Conservation (phyloP, 2,797 vertebrate species). For the Anomalospiza imberbis region DNA sequence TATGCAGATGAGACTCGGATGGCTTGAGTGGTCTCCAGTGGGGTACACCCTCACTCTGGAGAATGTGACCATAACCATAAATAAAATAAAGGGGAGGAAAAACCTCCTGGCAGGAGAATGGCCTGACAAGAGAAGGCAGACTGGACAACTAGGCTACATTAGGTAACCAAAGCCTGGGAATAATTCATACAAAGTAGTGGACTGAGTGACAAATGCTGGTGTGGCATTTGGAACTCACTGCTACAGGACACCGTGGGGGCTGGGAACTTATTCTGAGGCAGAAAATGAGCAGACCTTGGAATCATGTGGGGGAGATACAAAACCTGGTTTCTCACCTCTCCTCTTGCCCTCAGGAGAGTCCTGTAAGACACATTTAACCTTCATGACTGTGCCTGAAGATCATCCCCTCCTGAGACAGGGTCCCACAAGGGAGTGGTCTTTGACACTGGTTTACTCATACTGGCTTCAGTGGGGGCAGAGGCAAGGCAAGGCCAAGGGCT, state of each 20-base stretch:
- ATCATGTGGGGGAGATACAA: neutral
- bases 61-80: neutral
- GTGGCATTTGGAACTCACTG: neutral
- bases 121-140: neutral
- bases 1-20: fast-evolving
- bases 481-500: neutral
- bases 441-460: neutral
- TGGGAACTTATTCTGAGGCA: neutral
- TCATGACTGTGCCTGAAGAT: neutral
- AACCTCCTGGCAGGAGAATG: neutral
- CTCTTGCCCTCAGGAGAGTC: neutral
- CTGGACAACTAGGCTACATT: neutral
- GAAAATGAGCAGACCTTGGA: neutral
- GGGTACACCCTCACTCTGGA: neutral
- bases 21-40: neutral
- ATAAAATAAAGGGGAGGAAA: neutral
- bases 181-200: neutral
- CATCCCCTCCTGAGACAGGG: neutral
- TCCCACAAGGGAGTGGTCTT: neutral
- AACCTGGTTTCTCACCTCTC: neutral
- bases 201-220: neutral
- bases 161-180: neutral
- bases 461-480: neutral
- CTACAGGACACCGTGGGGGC: fast-evolving
- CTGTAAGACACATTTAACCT: neutral